These are phyloP conservation scores for Coendou prehensilis DNA, from an alignment of 2,797 vertebrate genomes.

Conservation along the genomic window DNA sequence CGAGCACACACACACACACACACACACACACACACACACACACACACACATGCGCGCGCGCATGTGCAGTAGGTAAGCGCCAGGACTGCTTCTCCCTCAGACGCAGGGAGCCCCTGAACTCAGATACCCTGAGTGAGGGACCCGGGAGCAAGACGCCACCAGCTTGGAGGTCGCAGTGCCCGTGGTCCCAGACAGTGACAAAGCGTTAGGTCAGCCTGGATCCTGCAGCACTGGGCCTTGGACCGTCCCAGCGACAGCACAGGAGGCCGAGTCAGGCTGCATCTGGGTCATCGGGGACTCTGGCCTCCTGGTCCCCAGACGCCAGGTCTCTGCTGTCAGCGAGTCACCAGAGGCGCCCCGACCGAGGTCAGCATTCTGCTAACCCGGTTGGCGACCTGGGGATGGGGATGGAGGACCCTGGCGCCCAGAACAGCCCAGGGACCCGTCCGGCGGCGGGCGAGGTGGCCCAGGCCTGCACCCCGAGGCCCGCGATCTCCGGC, in stretches of 20 bases:
- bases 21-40: too few relatives aligned
- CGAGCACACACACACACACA: too few relatives aligned
- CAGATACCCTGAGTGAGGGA: not conserved
- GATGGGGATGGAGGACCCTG: not conserved
- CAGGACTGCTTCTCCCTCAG: not conserved
- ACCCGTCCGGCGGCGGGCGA: not conserved
- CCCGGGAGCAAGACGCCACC: not conserved
- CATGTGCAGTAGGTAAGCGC: not conserved
- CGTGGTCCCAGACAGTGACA: not conserved
- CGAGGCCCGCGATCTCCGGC: conserved; percentile 82
- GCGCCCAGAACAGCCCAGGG: not conserved
- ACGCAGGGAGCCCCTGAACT: not conserved
- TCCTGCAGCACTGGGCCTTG: not conserved
- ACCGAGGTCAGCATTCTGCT: not conserved
- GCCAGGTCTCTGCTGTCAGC: not conserved
- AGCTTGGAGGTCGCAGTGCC: not conserved
- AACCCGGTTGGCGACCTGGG: not conserved
- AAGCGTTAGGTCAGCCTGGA: not conserved
- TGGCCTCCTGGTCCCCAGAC: not conserved
- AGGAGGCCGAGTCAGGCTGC: not conserved
- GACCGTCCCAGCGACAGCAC: not conserved
- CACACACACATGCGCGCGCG: too few relatives aligned
- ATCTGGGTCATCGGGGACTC: not conserved
- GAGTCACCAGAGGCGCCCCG: not conserved
- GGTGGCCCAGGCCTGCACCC: not conserved